These are phyloP conservation scores for Sclerodermus sp. DNA, from an alignment of 2,888 invertebrate genomes.

Conservation along the genomic window DNA sequence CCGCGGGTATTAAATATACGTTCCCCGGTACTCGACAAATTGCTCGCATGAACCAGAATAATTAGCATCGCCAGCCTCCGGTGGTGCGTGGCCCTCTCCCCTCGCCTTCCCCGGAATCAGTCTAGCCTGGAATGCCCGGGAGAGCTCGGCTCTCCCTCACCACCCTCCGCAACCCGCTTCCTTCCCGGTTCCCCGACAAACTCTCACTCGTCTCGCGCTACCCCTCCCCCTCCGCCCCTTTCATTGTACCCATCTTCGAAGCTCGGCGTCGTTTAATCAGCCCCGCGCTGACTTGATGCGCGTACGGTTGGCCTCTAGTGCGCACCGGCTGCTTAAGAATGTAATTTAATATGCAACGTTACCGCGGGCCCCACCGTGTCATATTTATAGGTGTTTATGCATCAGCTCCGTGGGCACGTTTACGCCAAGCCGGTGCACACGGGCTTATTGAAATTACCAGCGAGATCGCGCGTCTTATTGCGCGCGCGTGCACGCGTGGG, in stretches of 20 bases:
- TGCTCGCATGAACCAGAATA: slow-evolving; percentile 53
- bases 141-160: slow-evolving; percentile 18
- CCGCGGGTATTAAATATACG: slow-evolving; percentile 47
- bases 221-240: slow-evolving; percentile 5
- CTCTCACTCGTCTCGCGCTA: slow-evolving; percentile 11
- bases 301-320: slow-evolving; percentile 21
- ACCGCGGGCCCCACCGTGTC: slow-evolving; percentile 36
- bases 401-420: slow-evolving; percentile 33
- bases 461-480: slow-evolving; percentile 8
- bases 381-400: slow-evolving; percentile 50
- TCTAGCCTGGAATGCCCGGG: too few species aligned
- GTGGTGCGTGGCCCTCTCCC: slow-evolving; percentile 18
- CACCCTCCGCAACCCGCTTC: slow-evolving; percentile 15
- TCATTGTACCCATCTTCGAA: slow-evolving; percentile 15
- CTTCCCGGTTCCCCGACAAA: slow-evolving; percentile 13
- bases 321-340: slow-evolving; percentile 41
- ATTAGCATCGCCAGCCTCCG: slow-evolving; percentile 47
- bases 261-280: slow-evolving; percentile 28
- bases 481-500: slow-evolving; percentile 21
- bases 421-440: slow-evolving; percentile 25
- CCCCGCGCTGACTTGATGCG: slow-evolving; percentile 29
- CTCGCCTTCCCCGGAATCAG: slow-evolving; percentile 8
- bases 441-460: slow-evolving; percentile 36
- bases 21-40: slow-evolving; percentile 49
- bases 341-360: slow-evolving; percentile 52